These are phyloP conservation scores for Tachina fera DNA, from an alignment of 2,888 invertebrate genomes.

Conservation along the genomic window DNA sequence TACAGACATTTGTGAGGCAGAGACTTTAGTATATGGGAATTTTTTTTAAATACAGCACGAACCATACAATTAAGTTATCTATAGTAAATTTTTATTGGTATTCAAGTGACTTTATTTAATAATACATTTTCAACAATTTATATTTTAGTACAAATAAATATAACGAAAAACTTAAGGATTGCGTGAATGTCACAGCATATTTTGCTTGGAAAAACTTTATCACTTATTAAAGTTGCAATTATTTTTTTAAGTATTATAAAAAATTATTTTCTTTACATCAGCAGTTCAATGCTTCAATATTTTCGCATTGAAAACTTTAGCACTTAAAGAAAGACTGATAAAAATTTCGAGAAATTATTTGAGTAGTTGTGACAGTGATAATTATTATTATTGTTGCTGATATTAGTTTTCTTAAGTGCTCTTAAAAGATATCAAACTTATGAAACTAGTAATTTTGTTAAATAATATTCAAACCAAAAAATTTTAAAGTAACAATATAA, in stretches of 20 bases:
- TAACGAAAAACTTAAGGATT: background rate
- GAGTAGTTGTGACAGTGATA: background rate
- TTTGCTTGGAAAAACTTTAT: background rate
- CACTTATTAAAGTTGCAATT: background rate
- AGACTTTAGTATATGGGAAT: background rate
- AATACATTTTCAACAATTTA: background rate
- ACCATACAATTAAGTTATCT: slow-evolving; percentile 1
- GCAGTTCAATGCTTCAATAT: background rate
- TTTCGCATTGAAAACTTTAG: background rate
- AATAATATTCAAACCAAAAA: too few relatives aligned
- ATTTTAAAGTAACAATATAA: too few relatives aligned
- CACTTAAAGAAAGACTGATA: background rate
- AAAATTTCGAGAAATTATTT: background rate
- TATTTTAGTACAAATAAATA: background rate
- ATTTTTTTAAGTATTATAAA: background rate
- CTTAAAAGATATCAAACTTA: too few relatives aligned
- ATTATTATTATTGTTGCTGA: background rate
- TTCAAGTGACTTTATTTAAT: background rate
- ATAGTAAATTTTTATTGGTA: background rate
- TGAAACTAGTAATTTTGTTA: too few relatives aligned
- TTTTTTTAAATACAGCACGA: background rate
- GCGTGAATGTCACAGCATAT: too few relatives aligned
- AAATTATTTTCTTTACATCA: background rate
- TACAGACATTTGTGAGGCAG: background rate
- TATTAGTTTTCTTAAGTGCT: background rate